Evolutionary conservation across 1,140 invertebrate genomes (phyloP), one percentile per base, ranked within the genome.

Genomic region (Palaemon carinicauda): DNA sequence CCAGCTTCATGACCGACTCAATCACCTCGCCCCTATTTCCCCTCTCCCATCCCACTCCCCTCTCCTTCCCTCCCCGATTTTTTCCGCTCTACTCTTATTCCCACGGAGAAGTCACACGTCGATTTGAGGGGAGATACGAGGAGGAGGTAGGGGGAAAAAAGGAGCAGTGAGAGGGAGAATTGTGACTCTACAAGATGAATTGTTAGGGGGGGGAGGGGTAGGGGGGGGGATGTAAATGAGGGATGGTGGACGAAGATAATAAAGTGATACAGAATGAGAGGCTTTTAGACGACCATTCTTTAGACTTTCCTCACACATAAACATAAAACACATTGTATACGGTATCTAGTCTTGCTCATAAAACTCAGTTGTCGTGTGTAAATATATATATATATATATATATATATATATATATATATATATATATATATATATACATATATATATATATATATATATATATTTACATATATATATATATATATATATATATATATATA

Each of bases 31-130:
- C 60, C 65, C 29, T 15, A 14, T 21, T 41, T 41, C 12, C 41
- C 5, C 41, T 12, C 12, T 12, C 41, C 41, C 12, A 5, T 12
- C 41, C 0, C 41, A 0, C 41, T 0, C 41, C 12, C 41, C 0
- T 12, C 12, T 12, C 9, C 41, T 4, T 12, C 12, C 41, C 1
- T 12, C 12, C 41, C 41, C 41, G 7, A 9, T 41, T 41, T 41
- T 41, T 41, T 41, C 41, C 41, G 41, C 41, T 41, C 41, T 41
- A 12, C 7, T 41, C 41, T 41, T 41, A 31, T 69, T 69, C 65
- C 65, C 65, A 69, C 65, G 65, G 29, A 24, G 65, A 69, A 69
- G 65, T 69, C 65, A 69, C 65, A 69, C 65, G 65, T 31, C 65
- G 65, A 15, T 24, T 24, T 24, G 65, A 69, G 65, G 65, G 65